phyloP scores from a whole-genome alignment of 2,888 invertebrate species.

The Perithous albicinctus region DNA sequence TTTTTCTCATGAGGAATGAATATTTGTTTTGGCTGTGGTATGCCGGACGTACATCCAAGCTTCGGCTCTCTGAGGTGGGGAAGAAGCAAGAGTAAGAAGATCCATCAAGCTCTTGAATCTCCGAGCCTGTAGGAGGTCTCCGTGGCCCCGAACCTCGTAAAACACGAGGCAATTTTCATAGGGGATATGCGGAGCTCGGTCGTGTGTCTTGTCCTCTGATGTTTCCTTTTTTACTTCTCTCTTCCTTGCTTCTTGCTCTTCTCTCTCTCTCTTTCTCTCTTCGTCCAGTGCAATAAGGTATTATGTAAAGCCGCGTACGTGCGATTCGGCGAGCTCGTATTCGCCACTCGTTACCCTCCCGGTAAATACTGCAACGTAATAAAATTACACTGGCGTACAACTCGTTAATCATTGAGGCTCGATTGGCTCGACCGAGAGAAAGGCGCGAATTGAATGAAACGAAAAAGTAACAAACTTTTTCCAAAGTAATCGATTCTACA shows the following conservation, averaged over 20 bases:
- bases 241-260: constrained; percentile 31
- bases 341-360: constrained; percentile 17
- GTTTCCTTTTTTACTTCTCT: constrained; percentile 6
- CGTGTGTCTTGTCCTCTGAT: constrained; percentile 35
- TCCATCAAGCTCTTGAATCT: constrained; percentile 65
- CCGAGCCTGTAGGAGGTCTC: constrained; percentile 68
- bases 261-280: constrained; percentile 25
- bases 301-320: constrained; percentile 64
- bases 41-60: constrained; percentile 46
- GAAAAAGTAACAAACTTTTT: background rate
- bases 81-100: constrained; percentile 49
- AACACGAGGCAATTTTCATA: constrained; percentile 71
- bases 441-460: background rate
- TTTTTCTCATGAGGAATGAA: constrained; percentile 51
- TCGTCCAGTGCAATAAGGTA: constrained; percentile 60
- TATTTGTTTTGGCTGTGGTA: constrained; percentile 45
- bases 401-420: constrained; percentile 27
- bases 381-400: constrained; percentile 29
- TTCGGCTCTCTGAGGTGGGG: constrained; percentile 9
- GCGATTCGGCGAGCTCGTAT: constrained; percentile 23
- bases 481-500: too few species aligned
- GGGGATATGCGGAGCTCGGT: constrained; percentile 62
- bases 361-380: constrained; percentile 25
- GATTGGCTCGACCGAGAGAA: constrained; percentile 1
- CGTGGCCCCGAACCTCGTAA: constrained; percentile 68